phyloP scores from a whole-genome alignment of 2,888 invertebrate species.

The Loripinus fragilis region DNA sequence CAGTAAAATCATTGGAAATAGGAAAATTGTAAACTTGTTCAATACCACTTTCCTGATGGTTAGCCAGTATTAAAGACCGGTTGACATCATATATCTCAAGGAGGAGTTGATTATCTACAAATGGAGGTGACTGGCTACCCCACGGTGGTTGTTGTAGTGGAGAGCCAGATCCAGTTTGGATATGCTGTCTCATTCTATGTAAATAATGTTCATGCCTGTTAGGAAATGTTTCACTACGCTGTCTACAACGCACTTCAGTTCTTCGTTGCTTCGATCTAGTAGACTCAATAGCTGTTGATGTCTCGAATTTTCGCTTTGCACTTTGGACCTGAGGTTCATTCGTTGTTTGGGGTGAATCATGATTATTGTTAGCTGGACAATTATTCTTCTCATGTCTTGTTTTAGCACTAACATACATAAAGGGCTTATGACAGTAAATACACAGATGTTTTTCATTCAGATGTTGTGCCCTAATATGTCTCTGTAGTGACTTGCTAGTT shows the following conservation, averaged over 20 bases:
- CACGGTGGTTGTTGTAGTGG: not conserved
- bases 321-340: too few species aligned
- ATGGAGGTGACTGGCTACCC: not conserved
- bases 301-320: too few species aligned
- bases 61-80: not conserved
- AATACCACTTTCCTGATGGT: not conserved
- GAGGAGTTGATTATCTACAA: not conserved
- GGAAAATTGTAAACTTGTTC: not conserved
- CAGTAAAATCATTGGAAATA: not conserved
- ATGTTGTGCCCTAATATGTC: too few species aligned
- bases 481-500: too few species aligned
- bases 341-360: too few species aligned
- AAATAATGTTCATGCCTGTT: not conserved
- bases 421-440: too few species aligned
- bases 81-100: not conserved
- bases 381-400: too few species aligned
- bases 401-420: too few species aligned
- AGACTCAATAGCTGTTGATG: too few species aligned
- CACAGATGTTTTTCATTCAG: too few species aligned
- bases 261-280: too few species aligned
- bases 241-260: not conserved
- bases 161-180: not conserved
- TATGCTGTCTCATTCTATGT: not conserved
- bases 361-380: too few species aligned
- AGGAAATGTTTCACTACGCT: not conserved